phyloP scores from a whole-genome alignment of 1,140 invertebrate species.

The Monomorium pharaonis region DNA sequence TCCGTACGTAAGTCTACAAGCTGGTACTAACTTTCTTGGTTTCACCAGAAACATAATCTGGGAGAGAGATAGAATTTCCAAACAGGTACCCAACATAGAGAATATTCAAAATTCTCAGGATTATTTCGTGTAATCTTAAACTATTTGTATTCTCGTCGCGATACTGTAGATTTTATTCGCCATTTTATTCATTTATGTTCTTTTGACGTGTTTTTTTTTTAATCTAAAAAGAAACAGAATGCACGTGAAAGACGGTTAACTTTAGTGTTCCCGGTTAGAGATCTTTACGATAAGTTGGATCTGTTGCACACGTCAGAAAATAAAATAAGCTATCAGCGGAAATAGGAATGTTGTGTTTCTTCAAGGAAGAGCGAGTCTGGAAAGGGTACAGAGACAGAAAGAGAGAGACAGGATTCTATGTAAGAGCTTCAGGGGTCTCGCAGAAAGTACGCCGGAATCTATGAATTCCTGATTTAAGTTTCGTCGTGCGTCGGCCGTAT shows the following conservation, averaged over 20 bases:
- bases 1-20: not conserved
- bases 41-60: constrained; percentile 21
- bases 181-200: not conserved
- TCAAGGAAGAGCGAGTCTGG: constrained; percentile 14
- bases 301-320: constrained; percentile 41
- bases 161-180: not conserved
- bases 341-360: constrained; percentile 57
- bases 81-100: not conserved
- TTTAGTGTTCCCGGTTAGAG: constrained; percentile 19
- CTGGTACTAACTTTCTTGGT: not conserved
- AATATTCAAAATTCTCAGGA: not conserved
- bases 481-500: constrained; percentile 43
- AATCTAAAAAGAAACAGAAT: not conserved
- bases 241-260: constrained; percentile 1
- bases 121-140: not conserved
- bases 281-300: constrained; percentile 49
- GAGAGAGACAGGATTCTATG: constrained; percentile 11
- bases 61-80: constrained; percentile 2
- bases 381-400: not conserved
- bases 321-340: constrained; percentile 40
- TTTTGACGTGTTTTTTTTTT: not conserved
- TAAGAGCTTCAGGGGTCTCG: constrained; percentile 26
- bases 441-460: constrained; percentile 63
- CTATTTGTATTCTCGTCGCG: not conserved
- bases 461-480: constrained; percentile 69